Evolutionary conservation across 2,888 invertebrate genomes (phyloP), one percentile per base, ranked within the genome.

Genomic region (Amphimallon solstitiale): DNA sequence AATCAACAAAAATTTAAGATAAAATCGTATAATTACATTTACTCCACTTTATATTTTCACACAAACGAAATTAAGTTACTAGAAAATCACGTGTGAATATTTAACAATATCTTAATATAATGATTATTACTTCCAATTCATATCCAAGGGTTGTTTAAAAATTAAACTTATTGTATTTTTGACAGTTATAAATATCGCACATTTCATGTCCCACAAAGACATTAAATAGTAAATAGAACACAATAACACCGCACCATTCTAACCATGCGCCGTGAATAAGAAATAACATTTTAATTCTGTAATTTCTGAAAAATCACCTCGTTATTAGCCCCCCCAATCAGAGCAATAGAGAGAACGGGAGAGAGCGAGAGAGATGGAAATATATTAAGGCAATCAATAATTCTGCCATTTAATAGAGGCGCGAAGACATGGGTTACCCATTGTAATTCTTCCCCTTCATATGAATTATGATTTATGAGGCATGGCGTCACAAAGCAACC

Each of bases 391-490:
- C 63, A 61, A 66, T 66, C 66, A 52, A 66, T 66, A 61, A 35
- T 23, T 38, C 37, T 34, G 35, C 52, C 64, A 56, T 64, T 66
- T 51, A 66, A 49, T 29, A 49, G 29, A 46, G 62, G 71, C 71
- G 73, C 69, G 73, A 73, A 74, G 73, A 72, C 70, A 72, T 73
- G 73, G 68, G 69, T 66, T 69, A 69, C 66, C 66, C 66, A 70
- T 72, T 73, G 72, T 71, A 68, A 68, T 63, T 61, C 70, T 69
- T 66, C 71, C 72, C 70, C 70, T 66, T 67, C 65, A 69, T 79
- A 80, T 80, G 80, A 80, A 80, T 80, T 81, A 81, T 81, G 81
- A 81, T 81, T 81, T 80, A 81, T 81, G 78, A 78, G 77, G 72
- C 78, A 74, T 77, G 75, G 74, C 75, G 76, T 76, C 76, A 75